A percentile compares a stretch with the other conserved stretches of the same genome.
These are phyloP conservation scores for Campylomormyrus numenius DNA, from an alignment of 2,113 vertebrate species.

Conservation along the genomic window DNA sequence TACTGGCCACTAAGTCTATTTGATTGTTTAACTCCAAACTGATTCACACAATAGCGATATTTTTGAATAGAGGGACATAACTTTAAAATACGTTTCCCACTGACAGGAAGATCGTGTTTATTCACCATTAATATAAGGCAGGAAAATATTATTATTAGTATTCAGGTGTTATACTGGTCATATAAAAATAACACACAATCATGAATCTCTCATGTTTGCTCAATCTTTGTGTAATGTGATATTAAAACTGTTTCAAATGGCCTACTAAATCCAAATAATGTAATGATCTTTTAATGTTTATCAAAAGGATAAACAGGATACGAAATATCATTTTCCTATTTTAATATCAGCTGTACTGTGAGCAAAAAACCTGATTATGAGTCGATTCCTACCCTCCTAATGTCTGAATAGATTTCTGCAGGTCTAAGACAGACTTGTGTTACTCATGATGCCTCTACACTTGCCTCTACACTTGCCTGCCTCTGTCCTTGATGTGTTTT, in stretches of 20 bases:
- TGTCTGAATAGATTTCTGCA: neutral
- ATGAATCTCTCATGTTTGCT: neutral
- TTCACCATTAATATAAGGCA: neutral
- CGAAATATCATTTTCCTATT: neutral
- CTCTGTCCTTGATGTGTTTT: neutral
- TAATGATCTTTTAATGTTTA: neutral
- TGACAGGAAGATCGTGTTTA: neutral
- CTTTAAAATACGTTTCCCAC: neutral
- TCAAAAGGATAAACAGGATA: neutral
- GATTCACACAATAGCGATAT: constrained; percentile 17
- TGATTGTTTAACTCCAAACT: constrained; percentile 11
- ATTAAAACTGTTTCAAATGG: neutral
- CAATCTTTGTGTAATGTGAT: neutral
- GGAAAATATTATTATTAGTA: neutral
- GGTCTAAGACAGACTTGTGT: neutral
- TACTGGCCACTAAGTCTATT: neutral
- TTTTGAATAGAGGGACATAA: neutral
- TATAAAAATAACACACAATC: neutral
- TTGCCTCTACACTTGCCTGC: neutral
- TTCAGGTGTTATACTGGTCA: neutral
- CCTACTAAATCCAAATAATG: neutral
- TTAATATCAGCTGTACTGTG: neutral
- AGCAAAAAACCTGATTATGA: neutral
- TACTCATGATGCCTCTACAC: neutral
- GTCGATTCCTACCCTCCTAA: neutral